phyloP scores from a whole-genome alignment of 1,140 invertebrate species.

The Drosophila miranda region DNA sequence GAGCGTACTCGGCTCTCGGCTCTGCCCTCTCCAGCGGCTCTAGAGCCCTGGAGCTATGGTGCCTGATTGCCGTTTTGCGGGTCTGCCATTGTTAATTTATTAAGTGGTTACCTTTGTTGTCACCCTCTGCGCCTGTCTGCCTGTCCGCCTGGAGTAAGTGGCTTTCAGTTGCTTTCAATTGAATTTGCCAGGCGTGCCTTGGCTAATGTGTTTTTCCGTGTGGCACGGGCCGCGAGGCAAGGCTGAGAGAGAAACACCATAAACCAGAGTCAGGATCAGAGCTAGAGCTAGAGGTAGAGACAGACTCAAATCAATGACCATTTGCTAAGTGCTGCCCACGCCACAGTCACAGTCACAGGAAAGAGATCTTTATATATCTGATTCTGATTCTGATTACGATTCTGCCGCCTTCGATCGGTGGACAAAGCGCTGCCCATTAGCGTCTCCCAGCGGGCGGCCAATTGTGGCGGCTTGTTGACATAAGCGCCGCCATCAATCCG shows the following conservation, averaged over 20 bases:
- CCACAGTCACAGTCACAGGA: background rate
- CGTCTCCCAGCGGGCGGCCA: slow-evolving; percentile 50
- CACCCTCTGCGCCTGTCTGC: slow-evolving; percentile 44
- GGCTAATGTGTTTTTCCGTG: slow-evolving; percentile 44
- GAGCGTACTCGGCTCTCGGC: slow-evolving; percentile 9
- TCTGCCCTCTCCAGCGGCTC: background rate
- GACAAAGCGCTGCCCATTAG: slow-evolving; percentile 59
- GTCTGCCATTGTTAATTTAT: slow-evolving; percentile 76
- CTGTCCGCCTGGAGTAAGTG: slow-evolving; percentile 12
- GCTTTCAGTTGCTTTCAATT: slow-evolving; percentile 51
- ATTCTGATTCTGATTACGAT: slow-evolving; percentile 11
- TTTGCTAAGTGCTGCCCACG: slow-evolving; percentile 60
- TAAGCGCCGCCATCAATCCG: slow-evolving; percentile 73
- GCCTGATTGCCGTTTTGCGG: slow-evolving; percentile 64
- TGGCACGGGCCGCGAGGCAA: slow-evolving; percentile 31
- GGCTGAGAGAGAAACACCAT: slow-evolving; percentile 18
- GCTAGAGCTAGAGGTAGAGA: background rate
- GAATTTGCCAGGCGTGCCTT: slow-evolving; percentile 45
- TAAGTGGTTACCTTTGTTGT: slow-evolving; percentile 77
- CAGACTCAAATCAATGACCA: slow-evolving; percentile 39
- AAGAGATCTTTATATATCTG: slow-evolving; percentile 12
- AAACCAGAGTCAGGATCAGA: slow-evolving; percentile 25
- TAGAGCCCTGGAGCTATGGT: slow-evolving; percentile 20
- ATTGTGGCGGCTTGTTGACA: slow-evolving; percentile 57
- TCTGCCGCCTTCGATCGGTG: slow-evolving; percentile 14